A percentile compares a stretch with the other conserved stretches of the same genome.
Conservation (phyloP, 2,797 vertebrate species). For the Hypotaenidia okinawae region DNA sequence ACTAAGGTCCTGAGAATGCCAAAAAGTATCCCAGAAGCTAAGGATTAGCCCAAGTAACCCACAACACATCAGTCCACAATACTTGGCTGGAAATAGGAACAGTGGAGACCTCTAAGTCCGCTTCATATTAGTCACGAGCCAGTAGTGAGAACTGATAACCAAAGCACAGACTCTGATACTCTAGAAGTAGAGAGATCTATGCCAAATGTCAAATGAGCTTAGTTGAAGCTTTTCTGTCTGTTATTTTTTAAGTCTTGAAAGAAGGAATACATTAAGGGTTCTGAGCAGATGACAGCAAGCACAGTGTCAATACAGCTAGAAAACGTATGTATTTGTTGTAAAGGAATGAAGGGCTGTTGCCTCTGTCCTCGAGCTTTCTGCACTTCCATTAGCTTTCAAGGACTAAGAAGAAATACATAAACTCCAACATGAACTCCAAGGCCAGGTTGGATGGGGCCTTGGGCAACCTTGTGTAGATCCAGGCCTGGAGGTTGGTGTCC, state of each 20-base stretch:
- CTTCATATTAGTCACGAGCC: not conserved
- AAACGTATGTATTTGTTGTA: not conserved
- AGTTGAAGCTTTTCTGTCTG: not conserved
- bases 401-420: not conserved
- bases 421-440: not conserved
- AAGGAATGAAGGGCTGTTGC: fast-evolving
- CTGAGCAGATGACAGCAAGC: not conserved
- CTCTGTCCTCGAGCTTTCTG: not conserved
- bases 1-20: not conserved
- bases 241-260: not conserved
- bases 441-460: too few species aligned
- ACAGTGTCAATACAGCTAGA: not conserved
- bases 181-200: not conserved
- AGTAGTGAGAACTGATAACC: not conserved
- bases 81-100: fast-evolving
- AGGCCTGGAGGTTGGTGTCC: too few species aligned
- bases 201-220: not conserved
- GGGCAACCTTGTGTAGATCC: too few species aligned
- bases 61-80: not conserved
- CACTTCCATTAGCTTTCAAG: not conserved
- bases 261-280: not conserved
- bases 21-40: not conserved
- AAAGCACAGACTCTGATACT: not conserved
- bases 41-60: not conserved
- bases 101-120: not conserved